Percentiles rank a stretch among this genome's conserved stretches.
Evolutionary conservation across 1,140 invertebrate genomes (phyloP).

Genomic region (Drosophila miranda): DNA sequence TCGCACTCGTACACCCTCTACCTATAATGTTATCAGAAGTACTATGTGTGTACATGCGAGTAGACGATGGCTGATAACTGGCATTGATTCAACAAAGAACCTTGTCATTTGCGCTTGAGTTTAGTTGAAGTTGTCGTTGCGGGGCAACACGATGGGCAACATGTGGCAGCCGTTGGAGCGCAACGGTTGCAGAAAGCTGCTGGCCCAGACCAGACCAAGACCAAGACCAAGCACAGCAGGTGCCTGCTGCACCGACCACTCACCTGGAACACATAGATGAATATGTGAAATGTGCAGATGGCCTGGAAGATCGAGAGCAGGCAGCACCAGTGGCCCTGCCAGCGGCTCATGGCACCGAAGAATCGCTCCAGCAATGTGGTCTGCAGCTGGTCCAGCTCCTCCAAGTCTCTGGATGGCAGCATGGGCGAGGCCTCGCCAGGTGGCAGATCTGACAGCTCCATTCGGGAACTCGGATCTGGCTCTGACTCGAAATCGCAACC

Average conservation of each 20-base stretch:
- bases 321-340: slow-evolving; percentile 87
- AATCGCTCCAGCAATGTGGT: slow-evolving; percentile 76
- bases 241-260: slow-evolving; percentile 24
- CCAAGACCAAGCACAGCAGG: not conserved
- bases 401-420: slow-evolving; percentile 28
- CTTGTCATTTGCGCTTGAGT: slow-evolving; percentile 16
- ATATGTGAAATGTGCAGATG: slow-evolving; percentile 81
- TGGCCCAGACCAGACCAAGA: too few species aligned
- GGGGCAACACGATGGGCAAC: slow-evolving; percentile 1
- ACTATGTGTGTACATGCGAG: too few species aligned
- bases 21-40: slow-evolving; percentile 20
- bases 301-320: slow-evolving; percentile 85
- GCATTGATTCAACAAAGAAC: slow-evolving; percentile 18
- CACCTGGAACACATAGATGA: slow-evolving; percentile 81
- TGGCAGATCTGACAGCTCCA: slow-evolving; percentile 18
- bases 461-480: not conserved
- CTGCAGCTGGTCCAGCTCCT: slow-evolving; percentile 57
- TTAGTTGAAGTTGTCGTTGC: slow-evolving; percentile 13
- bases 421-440: slow-evolving; percentile 60
- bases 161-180: slow-evolving; percentile 39
- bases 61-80: slow-evolving; percentile 25
- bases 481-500: slow-evolving; percentile 38
- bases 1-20: slow-evolving; percentile 6
- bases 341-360: slow-evolving; percentile 86
- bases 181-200: slow-evolving; percentile 15